Base-by-base conservation (phyloP, 2,113 vertebrate genomes). In the Ivindomyrus marchei region DNA sequence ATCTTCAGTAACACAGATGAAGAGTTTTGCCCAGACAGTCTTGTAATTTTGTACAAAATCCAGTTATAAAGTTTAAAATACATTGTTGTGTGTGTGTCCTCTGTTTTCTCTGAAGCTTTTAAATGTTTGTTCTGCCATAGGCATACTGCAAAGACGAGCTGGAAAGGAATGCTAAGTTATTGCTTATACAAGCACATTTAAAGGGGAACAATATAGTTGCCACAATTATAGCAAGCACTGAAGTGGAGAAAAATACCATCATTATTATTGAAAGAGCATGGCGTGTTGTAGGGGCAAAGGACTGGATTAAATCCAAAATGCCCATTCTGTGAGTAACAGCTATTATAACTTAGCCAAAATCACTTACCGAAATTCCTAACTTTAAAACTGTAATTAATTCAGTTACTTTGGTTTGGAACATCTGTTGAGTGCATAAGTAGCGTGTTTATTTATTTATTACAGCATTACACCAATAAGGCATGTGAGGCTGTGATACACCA, bases 301-400 rank as follows among this genome's bases (percentile, higher is more conserved):
- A 31, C 4, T 47, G 84, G 21, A n/a, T 47, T n/a, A 47, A 47
- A 85, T 17, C 46, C 24, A 86, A 86, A 50, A 86, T 49, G n/a
- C 84, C 17, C 13, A 86, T 50, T 86, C 47, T 9, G 6, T 85
- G 84, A 77, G 46, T 45, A 86, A 86, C 47, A 50, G 84, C 84
- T 86, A 47, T 47, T n/a, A 13, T 27, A 27, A 27, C 9, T 86
- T n/a, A 13, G 45, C 9, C 84, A 4, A 80, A 80, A 80, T 86
- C 45, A n/a, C 19, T 49, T 49, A 45, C 17, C 3, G 45, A 86
- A 86, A 27, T 50, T 24, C 42, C 39, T 13, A 62, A 46, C 84
- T 86, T n/a, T 49, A 47, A 50, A 86, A 86, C 45, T 86, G 84
- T 85, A 50, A 86, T 27, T 24, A 80, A 80, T 80, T 80, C 46